These are phyloP conservation scores for Leptopilina myrica DNA, from an alignment of 2,888 invertebrate species.

Conservation along the genomic window DNA sequence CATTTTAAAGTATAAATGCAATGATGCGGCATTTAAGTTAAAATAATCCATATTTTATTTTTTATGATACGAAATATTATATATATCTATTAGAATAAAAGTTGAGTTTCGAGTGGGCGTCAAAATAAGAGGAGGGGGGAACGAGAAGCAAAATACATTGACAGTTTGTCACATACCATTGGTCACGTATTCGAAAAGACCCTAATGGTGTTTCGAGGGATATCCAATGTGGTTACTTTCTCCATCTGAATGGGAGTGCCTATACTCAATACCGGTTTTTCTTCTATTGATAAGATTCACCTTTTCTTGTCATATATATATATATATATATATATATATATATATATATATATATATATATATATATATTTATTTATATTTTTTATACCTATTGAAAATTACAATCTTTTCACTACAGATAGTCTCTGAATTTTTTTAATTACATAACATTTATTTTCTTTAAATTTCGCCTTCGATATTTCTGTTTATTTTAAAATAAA, in stretches of 20 bases:
- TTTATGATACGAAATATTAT: neutral
- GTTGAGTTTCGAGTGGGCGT: conserved; percentile 29
- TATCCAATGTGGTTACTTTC: conserved; percentile 38
- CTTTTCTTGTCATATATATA: neutral
- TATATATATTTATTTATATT: too few relatives aligned
- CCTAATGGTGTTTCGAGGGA: conserved; percentile 28
- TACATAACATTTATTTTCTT: conserved; percentile 9
- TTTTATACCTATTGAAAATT: neutral
- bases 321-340: too few relatives aligned
- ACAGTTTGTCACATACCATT: conserved; percentile 36
- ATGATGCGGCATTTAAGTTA: too few relatives aligned
- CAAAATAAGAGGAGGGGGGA: conserved; percentile 22
- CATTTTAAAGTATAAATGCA: too few relatives aligned
- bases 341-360: too few relatives aligned
- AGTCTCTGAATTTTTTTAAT: neutral
- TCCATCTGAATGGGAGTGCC: conserved; percentile 35
- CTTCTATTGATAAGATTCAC: neutral
- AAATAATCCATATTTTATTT: conserved; percentile 17
- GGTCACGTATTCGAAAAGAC: conserved; percentile 32
- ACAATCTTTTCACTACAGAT: neutral
- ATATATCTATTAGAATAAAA: neutral
- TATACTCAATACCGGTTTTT: conserved; percentile 14
- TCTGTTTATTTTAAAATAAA: neutral
- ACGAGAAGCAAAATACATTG: conserved; percentile 8
- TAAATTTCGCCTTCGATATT: neutral